phyloP scores from a whole-genome alignment of 2,113 vertebrate genomes.

The Otis tarda region DNA sequence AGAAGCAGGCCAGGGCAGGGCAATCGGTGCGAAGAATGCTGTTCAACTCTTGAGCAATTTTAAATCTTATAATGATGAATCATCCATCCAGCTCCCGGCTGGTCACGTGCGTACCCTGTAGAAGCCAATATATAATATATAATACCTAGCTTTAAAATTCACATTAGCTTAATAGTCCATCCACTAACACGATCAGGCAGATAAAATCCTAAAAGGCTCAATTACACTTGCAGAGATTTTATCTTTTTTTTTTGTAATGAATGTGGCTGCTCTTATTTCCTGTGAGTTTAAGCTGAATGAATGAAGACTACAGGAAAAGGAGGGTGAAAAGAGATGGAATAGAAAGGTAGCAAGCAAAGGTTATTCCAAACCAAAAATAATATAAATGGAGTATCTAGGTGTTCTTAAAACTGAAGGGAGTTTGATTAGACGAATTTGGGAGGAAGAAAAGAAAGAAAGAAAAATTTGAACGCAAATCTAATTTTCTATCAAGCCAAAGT shows the following conservation, averaged over 20 bases:
- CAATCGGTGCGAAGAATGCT: background rate
- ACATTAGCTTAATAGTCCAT: background rate
- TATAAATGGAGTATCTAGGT: background rate
- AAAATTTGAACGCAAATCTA: background rate
- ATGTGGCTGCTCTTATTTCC: background rate
- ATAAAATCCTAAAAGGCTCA: conserved; percentile 18
- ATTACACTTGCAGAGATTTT: background rate
- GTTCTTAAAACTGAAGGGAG: background rate
- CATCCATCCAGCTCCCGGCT: background rate
- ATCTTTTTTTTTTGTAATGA: background rate
- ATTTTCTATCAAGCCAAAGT: background rate
- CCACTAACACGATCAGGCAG: background rate
- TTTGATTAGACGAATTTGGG: background rate
- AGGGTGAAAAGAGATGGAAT: background rate
- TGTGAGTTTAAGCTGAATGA: background rate
- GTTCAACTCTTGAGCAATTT: background rate
- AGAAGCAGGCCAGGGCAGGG: conserved; percentile 1
- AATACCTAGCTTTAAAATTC: background rate
- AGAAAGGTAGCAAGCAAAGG: background rate
- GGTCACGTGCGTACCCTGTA: background rate
- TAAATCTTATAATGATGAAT: background rate
- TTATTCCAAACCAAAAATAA: background rate
- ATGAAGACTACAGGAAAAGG: background rate
- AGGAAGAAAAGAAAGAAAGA: background rate
- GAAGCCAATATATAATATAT: background rate